phyloP scores from a whole-genome alignment of 1,140 invertebrate species.

The Bilobella aurantiaca region DNA sequence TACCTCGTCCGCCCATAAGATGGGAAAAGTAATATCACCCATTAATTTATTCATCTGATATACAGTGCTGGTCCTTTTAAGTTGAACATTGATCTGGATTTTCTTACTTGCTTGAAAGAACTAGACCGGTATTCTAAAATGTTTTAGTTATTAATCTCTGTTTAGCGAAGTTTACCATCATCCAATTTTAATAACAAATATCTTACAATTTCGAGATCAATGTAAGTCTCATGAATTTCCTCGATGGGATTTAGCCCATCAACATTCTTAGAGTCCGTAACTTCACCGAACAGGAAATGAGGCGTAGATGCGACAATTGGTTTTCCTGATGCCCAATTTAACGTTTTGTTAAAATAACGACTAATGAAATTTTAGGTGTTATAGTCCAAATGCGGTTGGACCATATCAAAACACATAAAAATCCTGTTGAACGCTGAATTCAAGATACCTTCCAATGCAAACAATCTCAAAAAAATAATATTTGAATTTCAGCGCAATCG shows the following conservation, averaged over 20 bases:
- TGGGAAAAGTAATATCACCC: slow-evolving; percentile 44
- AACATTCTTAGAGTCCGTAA: slow-evolving; percentile 45
- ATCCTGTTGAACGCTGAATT: background rate
- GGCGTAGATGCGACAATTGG: slow-evolving; percentile 64
- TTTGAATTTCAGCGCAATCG: no score
- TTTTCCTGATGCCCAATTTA: no score
- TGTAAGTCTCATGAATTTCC: slow-evolving; percentile 56
- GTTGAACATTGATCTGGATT: slow-evolving; percentile 47
- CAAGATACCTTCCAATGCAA: background rate
- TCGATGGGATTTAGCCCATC: slow-evolving; percentile 59
- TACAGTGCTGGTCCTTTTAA: slow-evolving; percentile 39
- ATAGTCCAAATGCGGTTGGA: no score
- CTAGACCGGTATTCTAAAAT: slow-evolving; percentile 44
- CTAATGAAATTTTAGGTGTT: no score
- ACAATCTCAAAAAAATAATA: background rate
- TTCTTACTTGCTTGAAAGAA: slow-evolving; percentile 44
- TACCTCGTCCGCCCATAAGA: slow-evolving; percentile 50
- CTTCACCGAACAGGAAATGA: slow-evolving; percentile 55
- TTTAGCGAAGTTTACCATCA: no score
- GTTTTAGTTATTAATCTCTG: no score
- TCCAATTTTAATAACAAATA: background rate
- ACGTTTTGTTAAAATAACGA: no score
- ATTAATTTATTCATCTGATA: slow-evolving; percentile 41
- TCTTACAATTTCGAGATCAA: slow-evolving; percentile 66
- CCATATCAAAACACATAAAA: no score